Evolutionary conservation across 1,140 invertebrate genomes (phyloP).

Genomic region (Drosophila grimshawi): DNA sequence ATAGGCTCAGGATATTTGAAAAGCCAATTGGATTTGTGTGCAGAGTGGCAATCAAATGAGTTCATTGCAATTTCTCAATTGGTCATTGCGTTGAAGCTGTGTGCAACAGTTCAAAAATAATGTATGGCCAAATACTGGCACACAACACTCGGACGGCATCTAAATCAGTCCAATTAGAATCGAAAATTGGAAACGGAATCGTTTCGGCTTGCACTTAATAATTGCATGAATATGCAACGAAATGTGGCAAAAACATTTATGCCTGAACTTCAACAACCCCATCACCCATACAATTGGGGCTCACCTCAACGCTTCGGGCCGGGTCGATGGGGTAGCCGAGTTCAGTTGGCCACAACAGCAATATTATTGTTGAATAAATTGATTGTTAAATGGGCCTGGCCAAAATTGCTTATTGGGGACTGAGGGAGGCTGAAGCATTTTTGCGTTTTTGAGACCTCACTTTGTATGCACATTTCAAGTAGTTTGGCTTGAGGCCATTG

Average conservation of each 20-base stretch:
- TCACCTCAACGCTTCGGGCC: slow-evolving; percentile 10
- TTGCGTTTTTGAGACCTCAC: slow-evolving; percentile 53
- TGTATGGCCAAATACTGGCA: slow-evolving; percentile 13
- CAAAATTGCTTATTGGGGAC: slow-evolving; percentile 9
- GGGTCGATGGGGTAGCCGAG: slow-evolving; percentile 12
- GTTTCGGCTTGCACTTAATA: slow-evolving; percentile 51
- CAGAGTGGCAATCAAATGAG: slow-evolving; percentile 8
- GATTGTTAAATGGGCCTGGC: slow-evolving; percentile 71
- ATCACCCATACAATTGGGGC: slow-evolving; percentile 16
- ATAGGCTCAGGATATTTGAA: background rate
- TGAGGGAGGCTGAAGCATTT: slow-evolving; percentile 21
- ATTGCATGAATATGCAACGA: slow-evolving; percentile 73
- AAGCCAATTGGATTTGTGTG: background rate
- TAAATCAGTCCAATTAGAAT: slow-evolving; percentile 70
- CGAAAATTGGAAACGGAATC: slow-evolving; percentile 34
- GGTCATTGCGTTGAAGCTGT: background rate
- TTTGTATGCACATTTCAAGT: slow-evolving; percentile 78
- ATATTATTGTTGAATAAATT: slow-evolving; percentile 78
- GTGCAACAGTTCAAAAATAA: slow-evolving; percentile 36
- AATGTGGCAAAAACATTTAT: slow-evolving; percentile 47
- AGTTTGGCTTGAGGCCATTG: slow-evolving; percentile 54
- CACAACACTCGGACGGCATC: slow-evolving; percentile 17
- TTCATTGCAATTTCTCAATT: slow-evolving; percentile 19
- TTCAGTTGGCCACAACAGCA: slow-evolving; percentile 43
- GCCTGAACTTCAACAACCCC: background rate